A percentile compares a stretch with the other conserved stretches of the same genome.
Evolutionary conservation across 2,113 vertebrate species (phyloP).

Genomic region (Alosa alosa): DNA sequence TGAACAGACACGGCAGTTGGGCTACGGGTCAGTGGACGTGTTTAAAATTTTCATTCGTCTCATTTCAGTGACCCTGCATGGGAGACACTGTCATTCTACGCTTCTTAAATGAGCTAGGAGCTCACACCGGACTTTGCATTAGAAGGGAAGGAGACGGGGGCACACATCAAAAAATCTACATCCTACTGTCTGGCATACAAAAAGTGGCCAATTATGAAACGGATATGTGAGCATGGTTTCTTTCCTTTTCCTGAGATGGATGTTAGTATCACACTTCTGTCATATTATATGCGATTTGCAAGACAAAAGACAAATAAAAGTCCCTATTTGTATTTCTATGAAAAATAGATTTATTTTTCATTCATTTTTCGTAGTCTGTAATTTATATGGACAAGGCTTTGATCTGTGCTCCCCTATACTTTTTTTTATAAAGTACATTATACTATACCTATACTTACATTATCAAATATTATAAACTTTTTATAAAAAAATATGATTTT

Average conservation of each 20-base stretch:
- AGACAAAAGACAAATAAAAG: conserved; percentile 8
- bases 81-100: conserved; percentile 66
- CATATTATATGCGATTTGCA: background rate
- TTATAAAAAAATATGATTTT: background rate
- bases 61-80: conserved; percentile 64
- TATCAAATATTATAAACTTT: conserved; percentile 8
- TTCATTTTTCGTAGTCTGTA: background rate
- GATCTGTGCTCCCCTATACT: background rate
- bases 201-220: conserved; percentile 49
- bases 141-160: conserved; percentile 27
- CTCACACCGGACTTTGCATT: conserved; percentile 51
- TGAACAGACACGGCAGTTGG: conserved; percentile 64
- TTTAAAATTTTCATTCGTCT: conserved; percentile 67
- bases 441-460: no score
- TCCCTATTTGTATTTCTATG: background rate
- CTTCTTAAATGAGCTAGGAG: conserved; percentile 68
- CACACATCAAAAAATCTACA: conserved; percentile 51
- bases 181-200: conserved; percentile 46
- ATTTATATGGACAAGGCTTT: background rate
- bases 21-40: conserved; percentile 70
- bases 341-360: background rate
- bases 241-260: background rate
- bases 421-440: background rate
- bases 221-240: background rate
- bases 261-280: background rate